Percentiles rank a stretch among this genome's conserved stretches.
Conservation (phyloP, 2,797 vertebrate species). For the Hyperoplus immaculatus region DNA sequence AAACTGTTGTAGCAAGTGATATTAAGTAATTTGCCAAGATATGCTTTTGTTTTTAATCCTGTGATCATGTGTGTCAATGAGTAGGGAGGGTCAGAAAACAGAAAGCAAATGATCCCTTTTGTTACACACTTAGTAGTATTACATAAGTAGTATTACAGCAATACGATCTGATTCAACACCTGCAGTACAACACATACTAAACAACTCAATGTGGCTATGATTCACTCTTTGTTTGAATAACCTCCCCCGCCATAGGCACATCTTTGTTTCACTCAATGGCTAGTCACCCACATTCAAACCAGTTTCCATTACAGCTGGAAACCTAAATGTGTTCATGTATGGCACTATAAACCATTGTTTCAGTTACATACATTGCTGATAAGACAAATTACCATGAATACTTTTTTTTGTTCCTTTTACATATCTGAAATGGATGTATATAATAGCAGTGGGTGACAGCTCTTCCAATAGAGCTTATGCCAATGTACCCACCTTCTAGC, state of each 20-base stretch:
- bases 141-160: no score
- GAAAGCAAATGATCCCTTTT: slow-evolving; percentile 30
- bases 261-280: background rate
- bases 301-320: slow-evolving; percentile 14
- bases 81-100: slow-evolving; percentile 36
- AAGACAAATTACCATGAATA: background rate
- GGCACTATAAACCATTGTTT: background rate
- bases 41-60: slow-evolving; percentile 10
- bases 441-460: background rate
- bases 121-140: slow-evolving; percentile 8
- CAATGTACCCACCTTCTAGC: background rate
- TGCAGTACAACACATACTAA: background rate
- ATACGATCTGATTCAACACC: background rate
- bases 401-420: background rate
- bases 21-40: slow-evolving; percentile 16
- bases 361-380: slow-evolving; percentile 6
- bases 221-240: background rate
- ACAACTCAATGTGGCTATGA: background rate
- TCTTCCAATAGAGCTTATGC: slow-evolving; percentile 3
- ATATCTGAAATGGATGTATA: background rate
- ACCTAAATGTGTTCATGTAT: background rate
- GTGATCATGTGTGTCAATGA: slow-evolving; percentile 20
- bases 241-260: background rate
- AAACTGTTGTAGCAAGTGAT: background rate
- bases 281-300: background rate